Evolutionary conservation across 2,113 vertebrate species (phyloP), one percentile per base, ranked within the genome.

Genomic region (Misgurnus mizolepis): DNA sequence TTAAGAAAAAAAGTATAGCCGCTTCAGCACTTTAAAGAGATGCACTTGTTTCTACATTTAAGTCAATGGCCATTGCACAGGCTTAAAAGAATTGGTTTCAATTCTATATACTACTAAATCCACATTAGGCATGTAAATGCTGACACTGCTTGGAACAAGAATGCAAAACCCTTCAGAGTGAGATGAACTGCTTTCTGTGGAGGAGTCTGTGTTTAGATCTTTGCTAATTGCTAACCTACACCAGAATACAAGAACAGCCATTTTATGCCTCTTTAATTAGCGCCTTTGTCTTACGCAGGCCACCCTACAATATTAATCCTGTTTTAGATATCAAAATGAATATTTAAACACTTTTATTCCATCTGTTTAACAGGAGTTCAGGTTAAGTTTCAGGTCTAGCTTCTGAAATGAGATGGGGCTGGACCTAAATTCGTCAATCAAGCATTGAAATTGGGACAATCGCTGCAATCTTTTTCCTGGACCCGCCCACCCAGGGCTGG

Each of bases 121-220:
- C 77, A 41, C 79, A 80, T 80, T 70, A 80, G 73, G 65, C 69
- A 80, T 56, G 69, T 41, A 66, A 58, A 53, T 60, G 53, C 34
- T 56, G 60, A 53, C 10, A 17, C 47, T 34, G n/a, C 70, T 67
- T 67, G 39, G 74, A 69, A 61, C 58, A 43, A 49, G 53, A 75
- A 78, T 22, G 49, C 39, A 53, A 56, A 79, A 79, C 34, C 58
- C 34, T 58, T 73, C 39, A 47, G 45, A 47, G 10, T 43, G 8
- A 60, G 53, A 73, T 73, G 53, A 56, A 58, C 56, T 60, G 53
- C 39, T 73, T 73, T 73, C 53, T 56, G 53, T 39, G 6, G 70
- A 56, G 56, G 53, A 73, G 49, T 47, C 27, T 70, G 49, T 17
- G 68, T 39, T 14, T 50, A 41, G 53, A 53, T 58, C 39, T 73